Percentiles rank a stretch among this genome's conserved stretches.
phyloP scores from a whole-genome alignment of 2,888 invertebrate species.

The Xanthorhoe spadicearia region DNA sequence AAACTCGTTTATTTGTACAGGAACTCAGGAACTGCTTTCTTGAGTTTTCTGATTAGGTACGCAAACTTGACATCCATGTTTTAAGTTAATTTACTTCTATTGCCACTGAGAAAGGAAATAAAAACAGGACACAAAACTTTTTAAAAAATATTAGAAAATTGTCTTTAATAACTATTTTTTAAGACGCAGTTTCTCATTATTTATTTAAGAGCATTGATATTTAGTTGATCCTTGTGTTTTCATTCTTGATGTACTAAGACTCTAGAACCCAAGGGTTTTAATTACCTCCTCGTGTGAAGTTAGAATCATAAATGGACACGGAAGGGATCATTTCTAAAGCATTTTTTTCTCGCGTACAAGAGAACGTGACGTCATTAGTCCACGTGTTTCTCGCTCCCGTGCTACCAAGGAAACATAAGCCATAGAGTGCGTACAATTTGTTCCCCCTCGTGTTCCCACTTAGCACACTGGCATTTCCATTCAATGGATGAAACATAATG shows the following conservation, averaged over 20 bases:
- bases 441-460: constrained; percentile 11
- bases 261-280: constrained; percentile 2
- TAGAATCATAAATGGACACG: neutral
- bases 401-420: constrained; percentile 36
- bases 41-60: constrained; percentile 27
- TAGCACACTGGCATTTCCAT: constrained; percentile 11
- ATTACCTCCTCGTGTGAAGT: neutral
- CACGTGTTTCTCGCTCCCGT: constrained; percentile 37
- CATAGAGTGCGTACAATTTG: constrained; percentile 25
- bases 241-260: constrained; percentile 13
- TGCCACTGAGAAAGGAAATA: too few species aligned
- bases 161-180: too few species aligned
- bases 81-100: too few species aligned
- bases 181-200: too few species aligned
- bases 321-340: constrained; percentile 3
- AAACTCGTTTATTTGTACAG: constrained; percentile 36
- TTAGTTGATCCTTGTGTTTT: constrained; percentile 11
- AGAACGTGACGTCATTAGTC: constrained; percentile 32
- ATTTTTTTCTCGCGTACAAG: neutral
- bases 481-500: constrained; percentile 5
- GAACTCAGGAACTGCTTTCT: constrained; percentile 26
- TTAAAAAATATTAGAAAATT: too few species aligned
- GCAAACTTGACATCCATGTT: neutral
- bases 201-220: too few species aligned
- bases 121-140: neutral